Conservation (phyloP, 2,113 vertebrate genomes). For the Arenaria interpres region DNA sequence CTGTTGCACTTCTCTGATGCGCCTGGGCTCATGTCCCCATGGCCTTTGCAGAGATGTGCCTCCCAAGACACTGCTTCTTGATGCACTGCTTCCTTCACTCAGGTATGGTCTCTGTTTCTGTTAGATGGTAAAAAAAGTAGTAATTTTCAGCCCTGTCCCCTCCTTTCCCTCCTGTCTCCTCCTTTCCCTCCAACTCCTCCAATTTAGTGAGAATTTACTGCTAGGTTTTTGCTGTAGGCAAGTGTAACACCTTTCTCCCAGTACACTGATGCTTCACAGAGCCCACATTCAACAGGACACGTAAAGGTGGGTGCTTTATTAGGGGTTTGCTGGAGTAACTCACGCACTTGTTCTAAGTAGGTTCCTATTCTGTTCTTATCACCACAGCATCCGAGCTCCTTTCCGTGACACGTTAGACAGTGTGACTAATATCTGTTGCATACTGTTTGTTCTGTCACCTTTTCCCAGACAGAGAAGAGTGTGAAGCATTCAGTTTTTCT, state of each 20-base stretch:
- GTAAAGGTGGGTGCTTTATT: neutral
- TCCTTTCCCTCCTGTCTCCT: neutral
- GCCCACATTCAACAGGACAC: neutral
- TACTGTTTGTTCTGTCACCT: conserved; percentile 67
- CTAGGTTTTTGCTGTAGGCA: neutral
- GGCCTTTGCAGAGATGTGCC: neutral
- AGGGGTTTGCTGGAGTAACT: neutral
- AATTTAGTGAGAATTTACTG: neutral
- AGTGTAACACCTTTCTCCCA: neutral
- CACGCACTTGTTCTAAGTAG: neutral
- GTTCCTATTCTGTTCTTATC: conserved; percentile 9
- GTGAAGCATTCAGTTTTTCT: conserved; percentile 41
- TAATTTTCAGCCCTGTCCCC: neutral
- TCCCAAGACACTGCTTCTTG: neutral
- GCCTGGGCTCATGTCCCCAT: neutral
- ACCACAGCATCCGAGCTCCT: conserved; percentile 5
- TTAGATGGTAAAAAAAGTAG: neutral
- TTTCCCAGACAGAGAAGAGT: conserved; percentile 29
- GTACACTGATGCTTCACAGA: neutral
- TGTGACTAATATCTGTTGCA: conserved; percentile 61
- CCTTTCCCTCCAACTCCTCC: neutral
- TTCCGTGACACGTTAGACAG: neutral
- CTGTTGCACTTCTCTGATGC: rapidly evolving
- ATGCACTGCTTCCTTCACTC: neutral
- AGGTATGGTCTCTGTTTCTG: neutral